Base-by-base conservation (phyloP, 1,140 invertebrate genomes). In the Pissodes strobi region DNA sequence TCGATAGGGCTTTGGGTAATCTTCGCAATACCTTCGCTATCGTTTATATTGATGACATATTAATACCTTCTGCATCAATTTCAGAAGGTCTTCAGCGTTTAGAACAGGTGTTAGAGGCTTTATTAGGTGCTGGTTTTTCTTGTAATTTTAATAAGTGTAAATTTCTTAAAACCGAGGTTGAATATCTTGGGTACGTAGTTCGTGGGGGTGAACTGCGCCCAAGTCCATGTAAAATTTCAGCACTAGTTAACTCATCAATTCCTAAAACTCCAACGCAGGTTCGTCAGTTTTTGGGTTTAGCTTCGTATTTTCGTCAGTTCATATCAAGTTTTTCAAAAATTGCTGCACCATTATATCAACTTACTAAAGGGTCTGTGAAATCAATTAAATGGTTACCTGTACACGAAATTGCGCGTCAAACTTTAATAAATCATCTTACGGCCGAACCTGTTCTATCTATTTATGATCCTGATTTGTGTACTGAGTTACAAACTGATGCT, bases 401-500 rank as follows among this genome's bases (percentile, higher is more conserved):
- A 17, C 53, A 56, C 41, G 18, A 39, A 56, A 12, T 9, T 21
- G 25, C 21, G 10, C 25, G 22, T 5, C 12, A 52, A 17, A 34
- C 15, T 1, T 30, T 52, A 30, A 5, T 30, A 38, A 27, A 51
- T 1, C 1, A 9, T 1, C 21, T 64, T 2, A 37, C 41, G 5
- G n/a, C 38, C 6, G 38, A 58, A 38, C 53, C 62, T 13, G 27
- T 64, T 25, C 27, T 64, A 18, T 3, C 13, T 8, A 38, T 64
- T 37, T 64, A 45, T 51, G 18, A 49, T 49, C 64, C 64, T 4
- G 22, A 52, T 39, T 51, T 23, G 13, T 6, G 5, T 18, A 61
- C 58, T 0, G 59, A 72, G 19, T 18, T 79, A 9, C 67, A 73
- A n/a, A 75, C 75, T 0, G 78, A 80, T 59, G 76, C 75, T 0